These are phyloP conservation scores for Azorinus chamasolen DNA, from an alignment of 2,888 invertebrate species.

Conservation along the genomic window DNA sequence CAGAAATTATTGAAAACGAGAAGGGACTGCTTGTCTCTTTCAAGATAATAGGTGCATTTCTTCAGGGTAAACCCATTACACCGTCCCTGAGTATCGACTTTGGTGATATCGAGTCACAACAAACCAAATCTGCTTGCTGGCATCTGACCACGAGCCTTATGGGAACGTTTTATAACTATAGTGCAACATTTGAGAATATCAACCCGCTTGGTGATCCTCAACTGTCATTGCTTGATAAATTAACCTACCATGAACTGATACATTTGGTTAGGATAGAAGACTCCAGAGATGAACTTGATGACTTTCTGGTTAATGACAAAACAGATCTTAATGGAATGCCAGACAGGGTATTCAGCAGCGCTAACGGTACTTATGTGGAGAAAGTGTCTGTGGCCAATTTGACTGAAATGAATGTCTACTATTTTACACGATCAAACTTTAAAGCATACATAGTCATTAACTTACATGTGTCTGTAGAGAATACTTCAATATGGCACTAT, in stretches of 20 bases:
- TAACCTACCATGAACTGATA: conserved; percentile 68
- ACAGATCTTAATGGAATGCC: conserved; percentile 60
- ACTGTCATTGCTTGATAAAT: conserved; percentile 67
- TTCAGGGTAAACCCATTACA: conserved; percentile 52
- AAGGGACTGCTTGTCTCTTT: conserved; percentile 73
- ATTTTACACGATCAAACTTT: background rate
- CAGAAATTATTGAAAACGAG: conserved; percentile 77
- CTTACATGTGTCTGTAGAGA: background rate
- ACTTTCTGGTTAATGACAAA: conserved; percentile 69
- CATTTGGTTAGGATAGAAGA: conserved; percentile 59
- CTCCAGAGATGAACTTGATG: conserved; percentile 35
- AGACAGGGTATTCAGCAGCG: conserved; percentile 62
- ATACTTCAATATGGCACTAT: conserved; percentile 39
- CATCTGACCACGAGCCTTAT: conserved; percentile 67
- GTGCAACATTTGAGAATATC: conserved; percentile 45
- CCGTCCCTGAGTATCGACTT: conserved; percentile 5
- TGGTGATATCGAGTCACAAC: no score
- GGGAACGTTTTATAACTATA: conserved; percentile 72
- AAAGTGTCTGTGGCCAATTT: conserved; percentile 24
- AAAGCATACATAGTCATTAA: no score
- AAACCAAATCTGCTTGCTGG: conserved; percentile 62
- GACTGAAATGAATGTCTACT: background rate
- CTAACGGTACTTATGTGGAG: conserved; percentile 41
- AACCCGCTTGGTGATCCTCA: conserved; percentile 75
- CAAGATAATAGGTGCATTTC: conserved; percentile 68